Base-by-base conservation (phyloP, 2,888 invertebrate genomes). In the Synergus itoensis region DNA sequence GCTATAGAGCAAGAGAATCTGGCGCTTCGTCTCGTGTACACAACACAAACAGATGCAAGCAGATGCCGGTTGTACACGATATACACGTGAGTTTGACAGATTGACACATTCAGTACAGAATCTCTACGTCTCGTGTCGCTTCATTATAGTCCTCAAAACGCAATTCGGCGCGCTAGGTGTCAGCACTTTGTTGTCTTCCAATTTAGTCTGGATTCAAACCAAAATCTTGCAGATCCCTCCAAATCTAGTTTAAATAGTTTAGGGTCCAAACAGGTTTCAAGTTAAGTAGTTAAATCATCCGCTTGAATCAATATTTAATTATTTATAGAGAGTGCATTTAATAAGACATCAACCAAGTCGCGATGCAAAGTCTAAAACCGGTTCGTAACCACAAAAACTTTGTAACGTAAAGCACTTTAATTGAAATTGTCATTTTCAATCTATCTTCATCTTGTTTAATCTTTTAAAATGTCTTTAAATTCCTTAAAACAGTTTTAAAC, bases 1-100 rank as follows among this genome's bases (percentile, higher is more conserved):
- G 5, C 36, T 64, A 60, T 62, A 62, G 18, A 41, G 64, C 41
- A 64, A 64, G 62, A 28, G 36, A 12, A 11, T 65, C 40, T 78
- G 65, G 67, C 76, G 65, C 77, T 73, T 76, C 53, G 65, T 67
- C 67, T 57, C 53, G 40, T 76, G 41, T 76, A n/a, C 57, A 45
- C 1, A 45, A 9, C 11, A 45, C 45, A 45, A 45, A 14, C 45
- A 45, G 11, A 36, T 36, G 64, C 41, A 41, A 64, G n/a, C n/a
- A 48, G 36, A 45, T 48, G 64, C 45, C 76, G 65, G 28, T 76
- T 76, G 48, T 64, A 80, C 77, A 73, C 77, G 73, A 40, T 65
- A 63, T 60, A 75, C 87, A 88, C 84, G 87, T 87, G 87, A 87
- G 84, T 87, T 83, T 82, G 85, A 86, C 85, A 81, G 80, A 82